Base-by-base conservation (phyloP, 2,797 vertebrate genomes). In the Phoebastria nigripes region DNA sequence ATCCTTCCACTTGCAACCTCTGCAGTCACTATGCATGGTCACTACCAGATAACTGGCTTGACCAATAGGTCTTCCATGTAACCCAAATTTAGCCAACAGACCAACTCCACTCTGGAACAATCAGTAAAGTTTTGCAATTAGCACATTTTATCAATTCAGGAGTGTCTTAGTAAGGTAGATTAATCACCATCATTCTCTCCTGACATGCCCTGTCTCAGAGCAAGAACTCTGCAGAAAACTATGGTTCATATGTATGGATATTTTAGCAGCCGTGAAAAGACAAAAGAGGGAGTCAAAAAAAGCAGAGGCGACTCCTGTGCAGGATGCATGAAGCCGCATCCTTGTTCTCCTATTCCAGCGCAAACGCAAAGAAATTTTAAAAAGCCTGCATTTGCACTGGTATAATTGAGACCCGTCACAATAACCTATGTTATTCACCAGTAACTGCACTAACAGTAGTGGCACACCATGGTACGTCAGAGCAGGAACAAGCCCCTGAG, bases 161-260 rank as follows among this genome's bases (percentile, higher is more conserved):
- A 44, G 28, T 65, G 20, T 62, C 35, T 56, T 18, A 15, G 9
- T 33, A 56, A 0, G 0, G 26, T 5, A 52, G 31, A 65, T 6
- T 9, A 37, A 80, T 20, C 0, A 0, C 28, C 37, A 28, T 33
- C 39, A n/a, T 13, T 41, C 55, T 71, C 33, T 74, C 29, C 12
- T 59, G 41, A 69, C 11, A 4, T 5, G 12, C 13, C 78, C 24
- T 42, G 47, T 26, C 37, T 77, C 70, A 84, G 80, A 76, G 33
- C 35, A 80, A 67, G 55, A 15, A 20, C 28, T 77, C 44, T 44
- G 13, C 35, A 63, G 35, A 77, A 88, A 90, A 26, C 8, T 4
- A 3, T 4, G 8, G 25, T 35, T 82, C 33, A 33, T 25, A 39
- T 0, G 0, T 11, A 24, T 1, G 12, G 56, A 2, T 52, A 41